Evolutionary conservation across 2,888 invertebrate species (phyloP).

Genomic region (Glyphotaelius pellucidus): DNA sequence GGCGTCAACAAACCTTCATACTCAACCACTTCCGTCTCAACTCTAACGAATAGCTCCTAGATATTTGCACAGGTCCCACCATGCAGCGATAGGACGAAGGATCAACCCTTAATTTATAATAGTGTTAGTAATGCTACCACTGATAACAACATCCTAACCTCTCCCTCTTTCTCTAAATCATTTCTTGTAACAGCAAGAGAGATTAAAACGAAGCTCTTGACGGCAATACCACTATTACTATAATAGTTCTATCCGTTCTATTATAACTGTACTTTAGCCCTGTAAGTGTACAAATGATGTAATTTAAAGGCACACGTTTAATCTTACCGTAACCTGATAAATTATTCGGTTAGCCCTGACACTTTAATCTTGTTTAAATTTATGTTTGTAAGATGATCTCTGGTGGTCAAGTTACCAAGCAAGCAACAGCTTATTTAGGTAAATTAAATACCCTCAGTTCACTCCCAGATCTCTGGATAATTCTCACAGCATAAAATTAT

Average conservation of each 20-base stretch:
- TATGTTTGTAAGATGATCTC: neutral
- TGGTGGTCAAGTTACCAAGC: neutral
- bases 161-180: neutral
- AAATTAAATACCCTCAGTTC: neutral
- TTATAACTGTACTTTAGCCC: neutral
- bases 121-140: neutral
- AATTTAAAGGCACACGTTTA: neutral
- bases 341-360: neutral
- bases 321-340: neutral
- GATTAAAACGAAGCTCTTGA: neutral
- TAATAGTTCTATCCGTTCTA: too few species aligned
- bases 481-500: neutral
- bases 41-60: neutral
- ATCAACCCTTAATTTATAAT: neutral
- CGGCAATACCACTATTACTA: neutral
- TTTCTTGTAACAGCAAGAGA: neutral
- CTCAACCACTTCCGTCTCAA: slow-evolving; percentile 3
- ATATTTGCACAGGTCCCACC: neutral
- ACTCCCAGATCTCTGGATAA: neutral
- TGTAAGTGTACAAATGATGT: neutral
- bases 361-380: slow-evolving; percentile 2
- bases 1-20: neutral
- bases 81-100: neutral
- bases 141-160: neutral
- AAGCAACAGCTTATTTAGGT: neutral